These are phyloP conservation scores for Bergia puertoricense DNA, from an alignment of 92 coral and sea anemone species.

Conservation along the genomic window DNA sequence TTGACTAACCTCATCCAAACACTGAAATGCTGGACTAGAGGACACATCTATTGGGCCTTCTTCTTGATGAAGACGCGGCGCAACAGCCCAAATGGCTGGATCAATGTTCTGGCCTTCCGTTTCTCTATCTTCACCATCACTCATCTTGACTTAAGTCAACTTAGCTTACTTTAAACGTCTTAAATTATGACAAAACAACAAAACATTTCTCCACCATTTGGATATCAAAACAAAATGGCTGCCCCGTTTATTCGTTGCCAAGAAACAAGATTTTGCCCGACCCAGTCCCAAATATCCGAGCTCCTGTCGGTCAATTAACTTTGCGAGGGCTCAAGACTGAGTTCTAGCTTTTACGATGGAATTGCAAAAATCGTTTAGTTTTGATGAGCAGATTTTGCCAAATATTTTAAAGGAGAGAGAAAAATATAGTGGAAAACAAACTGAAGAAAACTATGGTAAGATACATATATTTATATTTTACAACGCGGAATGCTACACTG, in stretches of 20 bases:
- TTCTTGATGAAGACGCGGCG: conserved; percentile 94
- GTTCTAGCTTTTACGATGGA: conserved; percentile 50
- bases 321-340: neutral
- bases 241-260: conserved; percentile 60
- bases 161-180: neutral
- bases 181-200: neutral
- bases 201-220: conserved; percentile 2
- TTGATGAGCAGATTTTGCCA: conserved; percentile 82
- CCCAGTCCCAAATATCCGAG: conserved; percentile 26
- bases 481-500: too few relatives aligned
- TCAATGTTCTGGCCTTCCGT: conserved; percentile 73
- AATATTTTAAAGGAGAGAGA: conserved; percentile 65
- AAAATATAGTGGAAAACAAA: conserved; percentile 51
- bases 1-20: conserved; percentile 86
- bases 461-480: neutral
- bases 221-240: conserved; percentile 12
- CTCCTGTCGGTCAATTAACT: neutral
- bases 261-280: conserved; percentile 57
- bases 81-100: conserved; percentile 97
- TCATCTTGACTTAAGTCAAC: conserved; percentile 57
- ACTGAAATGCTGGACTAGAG: conserved; percentile 98
- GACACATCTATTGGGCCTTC: conserved; percentile 98
- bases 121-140: conserved; percentile 91
- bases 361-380: conserved; percentile 70
- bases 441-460: conserved; percentile 44